A percentile compares a stretch with the other conserved stretches of the same genome.
phyloP scores from a whole-genome alignment of 1,140 invertebrate species.

The Drosophila lacteicornis region DNA sequence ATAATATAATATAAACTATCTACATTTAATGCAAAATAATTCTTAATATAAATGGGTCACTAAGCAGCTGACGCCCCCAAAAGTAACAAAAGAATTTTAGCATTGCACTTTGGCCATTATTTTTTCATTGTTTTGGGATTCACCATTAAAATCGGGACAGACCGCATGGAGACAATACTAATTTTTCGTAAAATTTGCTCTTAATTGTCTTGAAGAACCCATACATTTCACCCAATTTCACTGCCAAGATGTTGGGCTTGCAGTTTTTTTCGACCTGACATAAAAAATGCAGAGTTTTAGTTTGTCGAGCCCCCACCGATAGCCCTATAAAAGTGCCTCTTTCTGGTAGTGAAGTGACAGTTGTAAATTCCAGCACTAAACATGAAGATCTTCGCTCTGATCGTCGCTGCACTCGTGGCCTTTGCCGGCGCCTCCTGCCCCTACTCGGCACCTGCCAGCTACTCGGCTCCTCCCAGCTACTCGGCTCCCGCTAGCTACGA shows the following conservation, averaged over 20 bases:
- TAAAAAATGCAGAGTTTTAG: constrained; percentile 28
- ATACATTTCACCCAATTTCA: constrained; percentile 7
- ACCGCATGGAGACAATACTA: constrained; percentile 16
- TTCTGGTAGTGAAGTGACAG: background rate
- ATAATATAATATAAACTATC: background rate
- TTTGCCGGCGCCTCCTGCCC: constrained; percentile 38
- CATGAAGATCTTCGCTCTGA: constrained; percentile 49
- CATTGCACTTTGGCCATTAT: constrained; percentile 7
- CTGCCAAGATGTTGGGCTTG: constrained; percentile 7
- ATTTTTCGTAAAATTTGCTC: too few relatives aligned
- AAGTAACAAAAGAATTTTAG: background rate
- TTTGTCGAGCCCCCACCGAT: background rate
- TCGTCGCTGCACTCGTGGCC: constrained; percentile 30
- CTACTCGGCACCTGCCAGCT: background rate
- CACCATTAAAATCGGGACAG: constrained; percentile 5
- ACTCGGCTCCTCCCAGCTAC: background rate
- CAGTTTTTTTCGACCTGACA: constrained; percentile 8
- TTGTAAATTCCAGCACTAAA: constrained; percentile 10
- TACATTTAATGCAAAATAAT: background rate
- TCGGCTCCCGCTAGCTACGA: constrained; percentile 23
- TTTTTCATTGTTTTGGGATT: constrained; percentile 22
- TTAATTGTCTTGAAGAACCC: background rate
- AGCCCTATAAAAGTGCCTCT: constrained; percentile 20
- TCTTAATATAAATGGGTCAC: background rate
- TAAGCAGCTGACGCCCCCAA: constrained; percentile 1